These are phyloP conservation scores for Idris sp. DNA, from an alignment of 1,140 invertebrate genomes.

Conservation along the genomic window DNA sequence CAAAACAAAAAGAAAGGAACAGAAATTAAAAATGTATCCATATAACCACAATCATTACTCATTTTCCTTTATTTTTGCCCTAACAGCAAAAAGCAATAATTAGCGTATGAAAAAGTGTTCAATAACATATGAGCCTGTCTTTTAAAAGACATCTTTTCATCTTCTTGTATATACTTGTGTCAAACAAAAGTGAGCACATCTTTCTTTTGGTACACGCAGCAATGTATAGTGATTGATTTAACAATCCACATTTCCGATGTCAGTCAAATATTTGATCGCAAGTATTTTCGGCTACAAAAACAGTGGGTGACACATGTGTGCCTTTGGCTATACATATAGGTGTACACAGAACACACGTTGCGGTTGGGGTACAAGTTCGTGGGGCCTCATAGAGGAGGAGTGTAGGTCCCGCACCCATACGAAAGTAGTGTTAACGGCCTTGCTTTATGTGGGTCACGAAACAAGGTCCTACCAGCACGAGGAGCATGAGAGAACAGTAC, in stretches of 20 bases:
- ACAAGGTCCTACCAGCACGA: constrained; percentile 74
- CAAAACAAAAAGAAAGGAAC: too few species aligned
- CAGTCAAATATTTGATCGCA: constrained; percentile 22
- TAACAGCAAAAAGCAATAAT: too few species aligned
- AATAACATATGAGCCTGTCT: too few species aligned
- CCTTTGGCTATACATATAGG: too few species aligned
- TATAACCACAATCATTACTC: too few species aligned
- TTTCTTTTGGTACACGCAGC: not conserved
- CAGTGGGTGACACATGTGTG: not conserved
- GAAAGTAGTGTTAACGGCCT: constrained; percentile 74
- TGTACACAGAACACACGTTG: too few species aligned
- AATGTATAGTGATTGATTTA: constrained; percentile 24
- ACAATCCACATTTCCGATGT: constrained; percentile 6
- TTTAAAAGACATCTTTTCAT: too few species aligned
- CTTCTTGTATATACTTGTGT: too few species aligned
- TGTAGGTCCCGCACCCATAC: constrained; percentile 54
- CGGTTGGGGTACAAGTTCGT: constrained; percentile 26
- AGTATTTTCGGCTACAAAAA: constrained; percentile 18
- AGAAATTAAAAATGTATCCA: too few species aligned
- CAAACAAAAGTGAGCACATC: not conserved
- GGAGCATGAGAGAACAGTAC: constrained; percentile 66
- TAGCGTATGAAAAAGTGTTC: too few species aligned
- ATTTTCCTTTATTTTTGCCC: too few species aligned
- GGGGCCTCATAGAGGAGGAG: constrained; percentile 43
- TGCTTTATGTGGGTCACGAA: constrained; percentile 77